Base-by-base conservation (phyloP, 2,888 invertebrate species). In the Scrobipalpa atriplicella region DNA sequence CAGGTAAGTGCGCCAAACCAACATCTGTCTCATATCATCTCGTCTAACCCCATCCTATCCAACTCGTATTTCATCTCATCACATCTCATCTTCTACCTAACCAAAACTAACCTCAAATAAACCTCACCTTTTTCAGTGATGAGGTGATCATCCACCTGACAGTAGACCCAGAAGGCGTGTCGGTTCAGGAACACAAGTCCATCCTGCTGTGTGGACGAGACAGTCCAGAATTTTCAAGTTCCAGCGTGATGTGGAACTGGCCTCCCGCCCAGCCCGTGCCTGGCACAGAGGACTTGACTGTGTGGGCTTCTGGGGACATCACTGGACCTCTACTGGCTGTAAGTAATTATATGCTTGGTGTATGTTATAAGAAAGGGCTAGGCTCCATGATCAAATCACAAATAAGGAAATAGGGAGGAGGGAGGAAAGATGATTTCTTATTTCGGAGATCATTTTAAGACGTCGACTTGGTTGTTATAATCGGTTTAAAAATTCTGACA, bases 81-180 rank as follows among this genome's bases (percentile, higher is more conserved):
- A 9, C 56, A 36, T 58, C 29, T 13, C 5, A 43, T 2, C 13
- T 43, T 5, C 2, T 29, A 5, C 29, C 2, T 2, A 29, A 29
- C 29, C 29, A 3, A 29, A 39, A 8, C 8, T 19, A 56, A 11
- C 16, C n/a, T 54, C 21, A 6, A 21, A 54, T 56, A 21, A 56
- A 6, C 5, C 3, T 21, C 21, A 56, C n/a, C n/a, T 11, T 62
- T 43, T 62, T 3, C 80, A 93, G 93, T 73, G 96, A 96, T 75
- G 94, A 94, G 67, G 93, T 96, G 5, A 85, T 94, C 1, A 95
- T 95, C 71, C 88, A 93, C 11, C 87, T 96, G 13, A 77, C 90
- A 9, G 94, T 96, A 0, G 94, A 95, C 75, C 94, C 96, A 0
- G 97, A 97, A 86, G 97, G 97, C 1, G 93, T 95, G 38, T 94